Percentiles rank a stretch among this genome's conserved stretches.
Evolutionary conservation across 2,888 invertebrate genomes (phyloP).

Genomic region (Ischnus inquisitorius): DNA sequence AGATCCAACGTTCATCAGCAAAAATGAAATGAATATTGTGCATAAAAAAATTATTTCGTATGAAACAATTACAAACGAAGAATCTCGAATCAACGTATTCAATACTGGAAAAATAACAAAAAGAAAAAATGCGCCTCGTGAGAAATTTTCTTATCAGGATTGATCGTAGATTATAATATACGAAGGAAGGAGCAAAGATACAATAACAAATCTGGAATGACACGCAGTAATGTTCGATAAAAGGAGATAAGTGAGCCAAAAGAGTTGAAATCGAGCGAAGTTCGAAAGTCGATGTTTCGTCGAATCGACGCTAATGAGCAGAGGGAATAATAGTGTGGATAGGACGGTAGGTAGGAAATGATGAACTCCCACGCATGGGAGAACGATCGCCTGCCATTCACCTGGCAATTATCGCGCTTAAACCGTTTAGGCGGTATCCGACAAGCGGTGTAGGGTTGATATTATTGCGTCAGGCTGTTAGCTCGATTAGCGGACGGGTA

Average conservation of each 20-base stretch:
- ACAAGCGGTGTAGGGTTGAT: slow-evolving; percentile 73
- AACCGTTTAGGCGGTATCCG: slow-evolving; percentile 75
- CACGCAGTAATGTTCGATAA: slow-evolving; percentile 19
- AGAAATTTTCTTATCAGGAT: background rate
- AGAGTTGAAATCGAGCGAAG: background rate
- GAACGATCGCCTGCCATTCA: slow-evolving; percentile 76
- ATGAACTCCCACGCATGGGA: slow-evolving; percentile 14
- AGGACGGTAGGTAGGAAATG: background rate
- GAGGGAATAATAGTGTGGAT: background rate
- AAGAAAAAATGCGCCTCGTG: background rate
- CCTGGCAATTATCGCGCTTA: slow-evolving; percentile 80
- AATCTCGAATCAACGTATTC: too few relatives aligned
- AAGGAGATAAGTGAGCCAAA: slow-evolving; percentile 11
- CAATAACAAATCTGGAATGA: slow-evolving; percentile 41
- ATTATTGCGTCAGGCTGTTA: slow-evolving; percentile 81
- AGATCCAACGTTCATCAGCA: background rate
- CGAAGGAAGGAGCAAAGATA: background rate
- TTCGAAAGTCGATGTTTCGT: background rate
- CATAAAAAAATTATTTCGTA: too few relatives aligned
- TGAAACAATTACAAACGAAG: too few relatives aligned
- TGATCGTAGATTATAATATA: background rate
- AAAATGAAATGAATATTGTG: too few relatives aligned
- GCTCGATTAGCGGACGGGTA: slow-evolving; percentile 79
- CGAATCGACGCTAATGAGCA: background rate
- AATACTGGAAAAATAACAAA: background rate